Evolutionary conservation across 2,888 invertebrate genomes (phyloP).

Genomic region (Harpalus rufipes): DNA sequence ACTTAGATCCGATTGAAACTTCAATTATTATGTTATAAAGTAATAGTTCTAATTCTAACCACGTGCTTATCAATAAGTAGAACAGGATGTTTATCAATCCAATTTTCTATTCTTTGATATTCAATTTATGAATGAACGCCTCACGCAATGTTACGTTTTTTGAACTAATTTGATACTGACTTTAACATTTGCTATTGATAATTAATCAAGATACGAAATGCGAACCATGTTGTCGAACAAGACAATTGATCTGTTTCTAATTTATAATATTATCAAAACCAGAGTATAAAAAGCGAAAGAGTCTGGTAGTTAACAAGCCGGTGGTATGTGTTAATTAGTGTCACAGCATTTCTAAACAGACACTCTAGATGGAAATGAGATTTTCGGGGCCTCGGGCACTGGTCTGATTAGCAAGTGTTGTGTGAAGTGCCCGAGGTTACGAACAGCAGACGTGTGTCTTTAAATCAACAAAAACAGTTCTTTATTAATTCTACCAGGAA

Average conservation of each 20-base stretch:
- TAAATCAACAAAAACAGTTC: conserved; percentile 5
- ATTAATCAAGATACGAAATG: conserved; percentile 28
- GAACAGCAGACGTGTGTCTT: conserved; percentile 5
- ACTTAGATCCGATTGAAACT: too few species aligned
- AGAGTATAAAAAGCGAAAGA: conserved; percentile 24
- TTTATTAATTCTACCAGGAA: not conserved
- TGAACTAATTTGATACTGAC: conserved; percentile 4
- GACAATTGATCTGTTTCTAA: conserved; percentile 44
- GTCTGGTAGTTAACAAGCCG: conserved; percentile 3
- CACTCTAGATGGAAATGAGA: conserved; percentile 45
- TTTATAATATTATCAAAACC: conserved; percentile 10
- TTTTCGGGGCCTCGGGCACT: conserved; percentile 9
- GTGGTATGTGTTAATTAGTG: conserved; percentile 44
- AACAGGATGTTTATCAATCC: conserved; percentile 35
- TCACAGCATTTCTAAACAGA: conserved; percentile 49
- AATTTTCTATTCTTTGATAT: not conserved
- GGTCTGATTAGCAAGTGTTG: conserved; percentile 53
- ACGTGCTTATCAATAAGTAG: conserved; percentile 31
- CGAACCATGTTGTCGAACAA: conserved; percentile 17
- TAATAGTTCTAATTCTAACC: conserved; percentile 7
- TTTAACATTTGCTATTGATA: conserved; percentile 2
- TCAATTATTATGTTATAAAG: not conserved
- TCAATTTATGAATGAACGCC: conserved; percentile 12
- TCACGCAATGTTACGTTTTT: conserved; percentile 19
- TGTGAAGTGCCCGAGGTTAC: conserved; percentile 28